A percentile compares a stretch with the other conserved stretches of the same genome.
Evolutionary conservation across 2,797 vertebrate genomes (phyloP).

Genomic region (Astyanax mexicanus): DNA sequence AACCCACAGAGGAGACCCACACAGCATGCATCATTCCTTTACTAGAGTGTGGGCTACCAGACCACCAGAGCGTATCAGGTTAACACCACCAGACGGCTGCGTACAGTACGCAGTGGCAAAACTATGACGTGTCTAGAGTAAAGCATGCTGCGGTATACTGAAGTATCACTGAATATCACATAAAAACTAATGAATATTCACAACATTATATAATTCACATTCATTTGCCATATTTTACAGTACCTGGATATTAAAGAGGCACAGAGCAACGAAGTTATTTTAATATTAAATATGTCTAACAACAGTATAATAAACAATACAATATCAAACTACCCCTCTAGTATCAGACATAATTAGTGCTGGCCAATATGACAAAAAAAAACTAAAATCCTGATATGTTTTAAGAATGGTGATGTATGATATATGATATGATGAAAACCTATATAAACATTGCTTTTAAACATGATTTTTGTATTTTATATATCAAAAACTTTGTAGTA

Average conservation of each 20-base stretch:
- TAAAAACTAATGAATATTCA: too few relatives aligned
- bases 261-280: too few relatives aligned
- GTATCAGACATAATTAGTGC: too few relatives aligned
- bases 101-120: conserved; percentile 19
- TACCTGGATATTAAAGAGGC: not conserved
- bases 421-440: too few relatives aligned
- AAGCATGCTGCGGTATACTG: not conserved
- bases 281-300: too few relatives aligned
- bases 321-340: not conserved
- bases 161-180: not conserved
- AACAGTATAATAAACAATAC: not conserved
- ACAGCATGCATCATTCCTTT: conserved; percentile 52
- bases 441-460: too few relatives aligned
- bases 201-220: not conserved
- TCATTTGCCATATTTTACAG: not conserved
- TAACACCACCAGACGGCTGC: conserved; percentile 39
- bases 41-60: conserved; percentile 52
- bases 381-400: too few relatives aligned
- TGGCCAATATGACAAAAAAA: not conserved
- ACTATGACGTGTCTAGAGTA: not conserved
- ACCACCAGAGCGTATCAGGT: conserved; percentile 49
- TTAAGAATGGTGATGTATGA: too few relatives aligned
- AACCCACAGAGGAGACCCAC: conserved; percentile 41
- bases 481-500: too few relatives aligned
- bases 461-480: too few relatives aligned